Percentiles rank a stretch among this genome's conserved stretches.
phyloP scores from a whole-genome alignment of 2,797 vertebrate genomes.

The Melopsittacus undulatus region DNA sequence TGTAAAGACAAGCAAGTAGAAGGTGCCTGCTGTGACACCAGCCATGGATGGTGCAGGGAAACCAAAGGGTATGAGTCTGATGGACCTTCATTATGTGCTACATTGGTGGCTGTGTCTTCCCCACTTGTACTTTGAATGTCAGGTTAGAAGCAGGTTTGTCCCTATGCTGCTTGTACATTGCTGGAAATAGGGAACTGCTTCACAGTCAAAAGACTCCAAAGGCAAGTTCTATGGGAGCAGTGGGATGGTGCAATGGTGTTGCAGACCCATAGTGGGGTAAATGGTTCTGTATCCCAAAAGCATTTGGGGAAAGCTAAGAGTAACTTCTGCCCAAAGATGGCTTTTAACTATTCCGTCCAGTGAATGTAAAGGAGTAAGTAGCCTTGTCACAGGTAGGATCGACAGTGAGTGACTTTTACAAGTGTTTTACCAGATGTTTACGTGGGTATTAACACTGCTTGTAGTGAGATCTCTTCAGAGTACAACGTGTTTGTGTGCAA shows the following conservation, averaged over 20 bases:
- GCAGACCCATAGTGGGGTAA: not conserved
- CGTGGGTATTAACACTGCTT: conserved; percentile 20
- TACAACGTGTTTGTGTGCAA: not conserved
- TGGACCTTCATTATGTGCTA: not conserved
- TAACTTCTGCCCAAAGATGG: not conserved
- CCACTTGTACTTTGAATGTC: not conserved
- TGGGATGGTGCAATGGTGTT: conserved; percentile 48
- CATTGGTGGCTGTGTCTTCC: not conserved
- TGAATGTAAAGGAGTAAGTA: conserved; percentile 53
- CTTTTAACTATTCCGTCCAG: conserved; percentile 2
- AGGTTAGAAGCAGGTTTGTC: not conserved
- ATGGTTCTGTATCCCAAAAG: not conserved
- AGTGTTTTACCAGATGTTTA: conserved; percentile 47
- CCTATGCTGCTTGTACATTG: not conserved
- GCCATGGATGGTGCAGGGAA: not conserved
- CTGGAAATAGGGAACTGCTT: not conserved
- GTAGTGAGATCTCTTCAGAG: conserved; percentile 52
- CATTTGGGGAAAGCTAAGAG: not conserved
- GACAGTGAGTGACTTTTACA: conserved; percentile 1
- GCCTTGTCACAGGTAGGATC: not conserved
- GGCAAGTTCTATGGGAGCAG: not conserved
- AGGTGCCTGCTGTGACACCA: not conserved
- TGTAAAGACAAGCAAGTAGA: too few relatives aligned
- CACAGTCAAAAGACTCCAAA: not conserved
- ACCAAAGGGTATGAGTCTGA: conserved; percentile 44